phyloP scores from a whole-genome alignment of 2,888 invertebrate genomes.

The Meiosimyza platycephala region DNA sequence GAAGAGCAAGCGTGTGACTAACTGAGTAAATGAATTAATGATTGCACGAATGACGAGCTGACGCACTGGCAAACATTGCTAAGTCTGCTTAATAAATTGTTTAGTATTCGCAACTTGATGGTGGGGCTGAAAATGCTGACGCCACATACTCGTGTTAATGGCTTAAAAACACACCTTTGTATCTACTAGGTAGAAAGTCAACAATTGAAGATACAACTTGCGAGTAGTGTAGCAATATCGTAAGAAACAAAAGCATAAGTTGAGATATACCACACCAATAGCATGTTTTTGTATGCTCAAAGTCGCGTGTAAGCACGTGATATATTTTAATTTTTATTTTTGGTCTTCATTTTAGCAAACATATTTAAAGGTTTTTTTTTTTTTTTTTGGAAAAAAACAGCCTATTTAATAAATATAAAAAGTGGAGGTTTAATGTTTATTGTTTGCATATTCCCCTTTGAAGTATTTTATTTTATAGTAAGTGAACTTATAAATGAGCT shows the following conservation, averaged over 20 bases:
- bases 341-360: background rate
- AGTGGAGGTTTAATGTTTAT: too few relatives aligned
- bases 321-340: slow-evolving; percentile 10
- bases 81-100: slow-evolving; percentile 39
- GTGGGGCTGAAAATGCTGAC: slow-evolving; percentile 11
- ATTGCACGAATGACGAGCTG: slow-evolving; percentile 29
- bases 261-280: too few relatives aligned
- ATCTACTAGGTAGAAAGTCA: too few relatives aligned
- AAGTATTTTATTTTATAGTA: too few relatives aligned
- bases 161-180: slow-evolving; percentile 27
- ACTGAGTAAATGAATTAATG: slow-evolving; percentile 49
- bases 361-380: background rate
- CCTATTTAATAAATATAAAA: too few relatives aligned
- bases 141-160: slow-evolving; percentile 6
- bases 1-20: slow-evolving; percentile 28
- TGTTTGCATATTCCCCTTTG: too few relatives aligned
- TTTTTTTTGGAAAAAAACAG: background rate
- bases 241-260: too few relatives aligned
- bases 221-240: too few relatives aligned
- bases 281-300: background rate
- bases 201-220: too few relatives aligned
- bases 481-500: too few relatives aligned
- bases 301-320: slow-evolving; percentile 34
- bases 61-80: slow-evolving; percentile 31
- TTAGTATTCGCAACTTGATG: slow-evolving; percentile 27